These are phyloP conservation scores for Drosophila peninsularis DNA, from an alignment of 2,888 invertebrate genomes.

Conservation along the genomic window DNA sequence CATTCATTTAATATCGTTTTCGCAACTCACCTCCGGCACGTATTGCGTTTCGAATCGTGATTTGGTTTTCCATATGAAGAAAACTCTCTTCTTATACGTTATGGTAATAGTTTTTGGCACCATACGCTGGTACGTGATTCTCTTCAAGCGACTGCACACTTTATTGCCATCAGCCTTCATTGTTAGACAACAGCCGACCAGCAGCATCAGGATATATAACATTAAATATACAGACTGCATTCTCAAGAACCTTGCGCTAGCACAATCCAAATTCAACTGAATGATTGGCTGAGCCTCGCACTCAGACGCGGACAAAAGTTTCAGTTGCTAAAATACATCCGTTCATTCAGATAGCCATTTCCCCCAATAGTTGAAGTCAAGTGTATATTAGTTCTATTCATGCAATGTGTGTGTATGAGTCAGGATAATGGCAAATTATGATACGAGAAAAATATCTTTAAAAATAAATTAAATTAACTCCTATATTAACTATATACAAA, in stretches of 20 bases:
- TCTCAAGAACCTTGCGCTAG: neutral
- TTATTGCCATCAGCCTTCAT: neutral
- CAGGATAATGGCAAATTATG: no score
- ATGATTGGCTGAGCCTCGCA: neutral
- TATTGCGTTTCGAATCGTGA: neutral
- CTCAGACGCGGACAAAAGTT: neutral
- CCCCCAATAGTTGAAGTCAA: neutral
- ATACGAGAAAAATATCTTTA: no score
- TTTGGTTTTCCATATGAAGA: neutral
- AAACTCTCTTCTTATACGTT: neutral
- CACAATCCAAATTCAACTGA: conserved; percentile 36
- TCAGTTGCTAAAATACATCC: conserved; percentile 9
- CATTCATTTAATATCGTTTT: no score
- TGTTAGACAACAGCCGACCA: neutral
- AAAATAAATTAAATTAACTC: no score
- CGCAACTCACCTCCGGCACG: conserved; percentile 17
- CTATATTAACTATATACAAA: no score
- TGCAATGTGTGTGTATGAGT: no score
- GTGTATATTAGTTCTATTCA: neutral
- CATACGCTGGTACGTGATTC: fast-evolving
- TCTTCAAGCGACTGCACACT: neutral
- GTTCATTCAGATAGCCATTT: conserved; percentile 17
- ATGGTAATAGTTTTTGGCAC: neutral
- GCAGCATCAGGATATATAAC: neutral
- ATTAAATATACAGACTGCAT: conserved; percentile 5